Evolutionary conservation across 2,113 vertebrate genomes (phyloP).

Genomic region (Todiramphus chloris): DNA sequence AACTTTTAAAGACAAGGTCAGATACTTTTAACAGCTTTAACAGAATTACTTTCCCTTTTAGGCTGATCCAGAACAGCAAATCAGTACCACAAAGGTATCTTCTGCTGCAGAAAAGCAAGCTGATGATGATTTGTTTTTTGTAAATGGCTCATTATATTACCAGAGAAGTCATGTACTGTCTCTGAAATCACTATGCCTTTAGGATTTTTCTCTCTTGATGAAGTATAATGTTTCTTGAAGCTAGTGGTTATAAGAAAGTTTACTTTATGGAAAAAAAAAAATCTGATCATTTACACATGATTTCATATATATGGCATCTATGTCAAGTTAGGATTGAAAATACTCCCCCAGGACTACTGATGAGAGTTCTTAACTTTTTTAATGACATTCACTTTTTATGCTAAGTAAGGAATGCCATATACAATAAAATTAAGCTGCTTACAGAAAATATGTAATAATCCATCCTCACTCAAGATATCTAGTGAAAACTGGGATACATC

Average conservation of each 20-base stretch:
- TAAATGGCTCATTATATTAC: conserved; percentile 11
- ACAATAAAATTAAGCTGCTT: conserved; percentile 31
- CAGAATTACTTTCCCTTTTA: not conserved
- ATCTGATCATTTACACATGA: not conserved
- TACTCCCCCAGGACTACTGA: not conserved
- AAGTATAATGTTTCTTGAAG: not conserved
- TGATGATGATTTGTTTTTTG: not conserved
- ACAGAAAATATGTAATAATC: not conserved
- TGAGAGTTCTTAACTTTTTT: not conserved
- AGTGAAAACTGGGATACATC: conserved; percentile 22
- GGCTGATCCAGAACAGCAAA: not conserved
- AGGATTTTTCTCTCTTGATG: not conserved
- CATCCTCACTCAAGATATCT: not conserved
- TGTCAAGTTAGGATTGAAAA: not conserved
- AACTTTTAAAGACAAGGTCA: not conserved
- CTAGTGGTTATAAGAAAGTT: not conserved
- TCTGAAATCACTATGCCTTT: not conserved
- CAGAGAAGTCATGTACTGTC: not conserved
- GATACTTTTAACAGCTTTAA: not conserved
- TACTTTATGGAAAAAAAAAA: conserved; percentile 1
- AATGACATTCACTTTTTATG: not conserved
- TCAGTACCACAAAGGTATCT: not conserved
- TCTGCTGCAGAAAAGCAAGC: not conserved
- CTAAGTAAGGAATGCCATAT: not conserved
- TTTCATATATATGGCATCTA: conserved; percentile 25